Evolutionary conservation across 2,888 invertebrate species (phyloP).

Genomic region (Bombylius discolor): DNA sequence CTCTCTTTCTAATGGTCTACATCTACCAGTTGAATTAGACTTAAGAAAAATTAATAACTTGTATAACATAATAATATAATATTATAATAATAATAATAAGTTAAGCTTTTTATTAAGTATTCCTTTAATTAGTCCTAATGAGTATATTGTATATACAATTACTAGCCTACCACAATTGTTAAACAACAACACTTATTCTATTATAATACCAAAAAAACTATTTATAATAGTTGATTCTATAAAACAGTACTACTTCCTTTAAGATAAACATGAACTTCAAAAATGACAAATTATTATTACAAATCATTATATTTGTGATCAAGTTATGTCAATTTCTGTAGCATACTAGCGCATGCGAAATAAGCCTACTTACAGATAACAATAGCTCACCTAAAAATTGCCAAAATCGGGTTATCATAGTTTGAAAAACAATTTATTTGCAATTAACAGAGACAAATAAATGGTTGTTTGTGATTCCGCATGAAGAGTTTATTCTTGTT

Average conservation of each 20-base stretch:
- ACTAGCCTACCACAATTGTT: neutral
- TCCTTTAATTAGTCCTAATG: neutral
- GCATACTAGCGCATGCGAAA: neutral
- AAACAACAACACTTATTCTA: neutral
- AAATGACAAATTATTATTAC: neutral
- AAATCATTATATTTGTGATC: neutral
- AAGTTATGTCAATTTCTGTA: neutral
- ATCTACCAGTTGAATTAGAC: neutral
- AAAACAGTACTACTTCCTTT: neutral
- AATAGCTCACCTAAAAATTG: neutral
- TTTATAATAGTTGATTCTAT: neutral
- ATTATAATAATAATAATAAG: neutral
- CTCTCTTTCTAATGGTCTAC: neutral
- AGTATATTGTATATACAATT: neutral
- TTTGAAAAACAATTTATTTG: neutral
- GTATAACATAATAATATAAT: neutral
- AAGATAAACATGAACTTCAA: too few species aligned
- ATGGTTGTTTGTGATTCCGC: neutral
- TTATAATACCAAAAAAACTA: neutral
- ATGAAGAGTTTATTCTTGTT: neutral
- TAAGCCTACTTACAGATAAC: neutral
- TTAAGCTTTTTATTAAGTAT: neutral
- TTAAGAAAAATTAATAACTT: neutral
- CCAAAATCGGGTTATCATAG: neutral
- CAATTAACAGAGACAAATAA: neutral